Percentiles rank a stretch among this genome's conserved stretches.
Conservation (phyloP, 2,888 invertebrate genomes). For the Tachina lurida region DNA sequence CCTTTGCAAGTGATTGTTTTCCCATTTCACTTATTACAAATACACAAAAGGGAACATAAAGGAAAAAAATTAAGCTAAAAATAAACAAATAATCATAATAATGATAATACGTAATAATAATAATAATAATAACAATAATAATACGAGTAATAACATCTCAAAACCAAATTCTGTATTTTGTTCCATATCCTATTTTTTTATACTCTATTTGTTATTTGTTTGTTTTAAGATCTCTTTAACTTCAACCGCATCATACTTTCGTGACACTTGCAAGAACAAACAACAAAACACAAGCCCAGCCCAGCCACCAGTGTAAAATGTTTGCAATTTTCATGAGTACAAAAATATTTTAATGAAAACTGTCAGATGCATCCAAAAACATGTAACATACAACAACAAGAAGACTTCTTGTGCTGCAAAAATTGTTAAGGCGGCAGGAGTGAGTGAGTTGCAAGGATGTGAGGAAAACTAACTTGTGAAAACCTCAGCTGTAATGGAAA, state of each 20-base stretch:
- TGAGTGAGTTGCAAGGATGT: neutral
- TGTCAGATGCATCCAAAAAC: conserved; percentile 76
- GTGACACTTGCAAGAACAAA: conserved; percentile 45
- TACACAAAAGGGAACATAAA: no score
- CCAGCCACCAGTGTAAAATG: conserved; percentile 52
- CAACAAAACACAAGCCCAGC: neutral
- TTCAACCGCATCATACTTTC: conserved; percentile 61
- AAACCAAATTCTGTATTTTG: neutral
- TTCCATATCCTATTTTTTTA: neutral
- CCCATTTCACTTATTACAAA: no score
- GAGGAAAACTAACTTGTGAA: conserved; percentile 24
- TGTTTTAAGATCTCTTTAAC: conserved; percentile 32
- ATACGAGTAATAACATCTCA: neutral
- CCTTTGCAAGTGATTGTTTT: no score
- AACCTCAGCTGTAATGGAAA: conserved; percentile 61
- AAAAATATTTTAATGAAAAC: conserved; percentile 80
- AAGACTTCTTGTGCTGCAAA: neutral
- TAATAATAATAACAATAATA: neutral
- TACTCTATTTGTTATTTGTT: neutral
- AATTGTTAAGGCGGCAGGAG: neutral
- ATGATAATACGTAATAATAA: no score
- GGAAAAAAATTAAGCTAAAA: no score
- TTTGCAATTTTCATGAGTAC: conserved; percentile 60
- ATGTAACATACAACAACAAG: neutral
- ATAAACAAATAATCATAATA: no score